Conservation (phyloP, 2,797 vertebrate species). For the Hippopotamyrus pictus region DNA sequence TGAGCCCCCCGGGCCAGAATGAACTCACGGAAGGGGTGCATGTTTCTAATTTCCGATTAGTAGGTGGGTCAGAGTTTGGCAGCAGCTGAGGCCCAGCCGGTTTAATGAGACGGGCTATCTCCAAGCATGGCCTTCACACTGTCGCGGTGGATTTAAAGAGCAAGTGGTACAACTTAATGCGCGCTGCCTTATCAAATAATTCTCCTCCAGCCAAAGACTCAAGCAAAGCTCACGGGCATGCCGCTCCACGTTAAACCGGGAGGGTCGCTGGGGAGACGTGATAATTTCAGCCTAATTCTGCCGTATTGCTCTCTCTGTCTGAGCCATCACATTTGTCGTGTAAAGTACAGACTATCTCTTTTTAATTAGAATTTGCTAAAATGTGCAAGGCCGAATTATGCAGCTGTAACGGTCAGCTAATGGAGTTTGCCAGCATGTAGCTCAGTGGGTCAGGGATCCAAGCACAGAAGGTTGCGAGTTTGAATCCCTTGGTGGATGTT, state of each 20-base stretch:
- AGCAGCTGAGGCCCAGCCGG: constrained; percentile 23
- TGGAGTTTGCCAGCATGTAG: background rate
- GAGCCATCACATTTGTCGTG: background rate
- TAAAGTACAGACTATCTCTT: constrained; percentile 18
- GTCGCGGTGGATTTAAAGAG: constrained; percentile 16
- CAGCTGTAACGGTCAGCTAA: background rate
- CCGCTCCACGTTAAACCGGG: constrained; percentile 27
- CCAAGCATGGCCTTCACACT: constrained; percentile 21
- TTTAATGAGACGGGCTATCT: constrained; percentile 38
- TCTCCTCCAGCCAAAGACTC: constrained; percentile 31
- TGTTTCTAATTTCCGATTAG: constrained; percentile 31
- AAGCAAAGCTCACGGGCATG: constrained; percentile 26
- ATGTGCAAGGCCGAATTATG: background rate
- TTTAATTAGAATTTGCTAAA: constrained; percentile 22
- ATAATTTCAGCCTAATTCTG: constrained; percentile 18
- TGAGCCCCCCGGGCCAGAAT: constrained; percentile 22
- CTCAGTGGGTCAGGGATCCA: background rate
- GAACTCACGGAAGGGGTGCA: constrained; percentile 20
- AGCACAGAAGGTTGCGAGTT: background rate
- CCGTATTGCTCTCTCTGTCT: constrained; percentile 1
- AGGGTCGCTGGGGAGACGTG: constrained; percentile 18
- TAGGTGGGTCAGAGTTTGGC: constrained; percentile 32
- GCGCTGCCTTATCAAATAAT: constrained; percentile 35
- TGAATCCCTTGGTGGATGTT: background rate
- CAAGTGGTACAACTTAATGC: constrained; percentile 38